These are phyloP conservation scores for Craterocephalus amniculus DNA, from an alignment of 2,797 vertebrate species.

Conservation along the genomic window DNA sequence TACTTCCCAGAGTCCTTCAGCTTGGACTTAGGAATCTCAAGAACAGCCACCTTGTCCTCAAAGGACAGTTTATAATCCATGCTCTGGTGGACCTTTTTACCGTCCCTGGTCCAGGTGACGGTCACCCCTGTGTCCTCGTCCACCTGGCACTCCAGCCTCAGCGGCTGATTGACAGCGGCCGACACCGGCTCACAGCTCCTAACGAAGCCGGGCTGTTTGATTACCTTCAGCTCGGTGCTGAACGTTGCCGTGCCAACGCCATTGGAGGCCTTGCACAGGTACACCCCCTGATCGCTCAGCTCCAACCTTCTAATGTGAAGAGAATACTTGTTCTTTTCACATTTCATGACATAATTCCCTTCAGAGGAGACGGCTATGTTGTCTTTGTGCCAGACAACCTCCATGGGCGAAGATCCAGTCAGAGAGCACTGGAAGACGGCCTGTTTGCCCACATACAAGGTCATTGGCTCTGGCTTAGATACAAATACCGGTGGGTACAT, in stretches of 20 bases:
- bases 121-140: constrained; percentile 96
- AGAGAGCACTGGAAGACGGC: constrained; percentile 92
- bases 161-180: constrained; percentile 88
- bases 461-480: constrained; percentile 93
- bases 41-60: constrained; percentile 94
- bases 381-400: constrained; percentile 96
- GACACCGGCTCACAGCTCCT: constrained; percentile 87
- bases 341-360: constrained; percentile 85
- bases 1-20: constrained; percentile 96
- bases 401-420: constrained; percentile 92
- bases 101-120: constrained; percentile 92
- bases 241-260: constrained; percentile 92
- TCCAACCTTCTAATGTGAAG: constrained; percentile 91
- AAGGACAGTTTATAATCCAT: constrained; percentile 95
- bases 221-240: constrained; percentile 88
- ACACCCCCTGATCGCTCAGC: constrained; percentile 87
- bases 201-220: constrained; percentile 92
- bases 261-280: constrained; percentile 97
- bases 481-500: constrained; percentile 94
- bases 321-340: constrained; percentile 89
- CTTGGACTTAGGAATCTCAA: constrained; percentile 95
- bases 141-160: constrained; percentile 94
- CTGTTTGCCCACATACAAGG: constrained; percentile 93
- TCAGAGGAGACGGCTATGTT: constrained; percentile 86
- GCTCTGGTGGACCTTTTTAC: constrained; percentile 92